Base-by-base conservation (phyloP, 2,888 invertebrate genomes). In the Rhamnusium bicolor region DNA sequence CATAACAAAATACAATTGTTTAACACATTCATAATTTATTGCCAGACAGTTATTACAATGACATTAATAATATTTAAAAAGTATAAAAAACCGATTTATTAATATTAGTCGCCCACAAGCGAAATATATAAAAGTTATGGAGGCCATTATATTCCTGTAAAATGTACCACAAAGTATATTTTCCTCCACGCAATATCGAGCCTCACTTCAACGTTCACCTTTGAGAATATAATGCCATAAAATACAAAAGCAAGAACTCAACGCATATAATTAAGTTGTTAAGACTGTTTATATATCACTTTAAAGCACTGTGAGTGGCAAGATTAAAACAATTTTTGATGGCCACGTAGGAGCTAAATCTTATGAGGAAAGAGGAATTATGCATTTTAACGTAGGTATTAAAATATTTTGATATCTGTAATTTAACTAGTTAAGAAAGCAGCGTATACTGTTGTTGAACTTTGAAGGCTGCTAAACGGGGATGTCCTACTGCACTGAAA, bases 131-230 rank as follows among this genome's bases (percentile, higher is more conserved):
- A 71, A 71, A 62, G 54, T 56, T 67, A 71, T 29, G 21, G 47
- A 51, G 61, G 46, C 71, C 69, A 74, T 74, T 71, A 74, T 71
- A 71, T 71, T 68, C 29, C 32, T 49, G 61, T 72, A 74, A 69
- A 72, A 71, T 72, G 71, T 72, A 54, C 47, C 65, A 65, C 69
- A 62, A 71, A 67, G 74, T 74, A 74, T 72, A 61, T 69, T 69
- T 27, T 49, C 27, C 40, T 49, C 69, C 61, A 69, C 53, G 49
- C 63, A 63, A 51, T 24, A 49, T 47, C 46, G 51, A 51, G 24
- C 61, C n/a, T 32, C 60, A 19, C 51, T 61, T 27, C 32, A 32
- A 21, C 61, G 24, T 46, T 47, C 69, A 61, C 69, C 69, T 69
- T 69, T 51, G 51, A 61, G 24, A 32, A 14, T 61, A 49, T 47